Evolutionary conservation across 2,888 invertebrate genomes (phyloP).

Genomic region (Beris morrisii): DNA sequence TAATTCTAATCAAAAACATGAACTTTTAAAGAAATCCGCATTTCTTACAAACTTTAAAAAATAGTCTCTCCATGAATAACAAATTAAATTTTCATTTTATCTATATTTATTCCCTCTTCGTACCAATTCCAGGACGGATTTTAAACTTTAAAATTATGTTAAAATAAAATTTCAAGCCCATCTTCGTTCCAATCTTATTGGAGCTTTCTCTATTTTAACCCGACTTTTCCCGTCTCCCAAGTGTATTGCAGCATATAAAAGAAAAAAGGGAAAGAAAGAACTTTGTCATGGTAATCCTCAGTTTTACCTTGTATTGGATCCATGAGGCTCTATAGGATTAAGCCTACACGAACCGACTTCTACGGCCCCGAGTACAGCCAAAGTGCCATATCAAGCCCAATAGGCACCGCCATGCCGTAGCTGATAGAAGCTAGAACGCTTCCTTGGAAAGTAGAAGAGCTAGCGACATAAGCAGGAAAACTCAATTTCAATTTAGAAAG

Average conservation of each 20-base stretch:
- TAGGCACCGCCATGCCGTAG: background rate
- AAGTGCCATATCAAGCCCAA: background rate
- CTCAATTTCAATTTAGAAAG: slow-evolving; percentile 17
- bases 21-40: too few relatives aligned
- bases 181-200: too few relatives aligned
- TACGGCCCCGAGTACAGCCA: background rate
- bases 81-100: slow-evolving; percentile 13
- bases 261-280: background rate
- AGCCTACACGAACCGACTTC: background rate
- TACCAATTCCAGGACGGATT: background rate
- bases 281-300: slow-evolving; percentile 22
- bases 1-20: too few relatives aligned
- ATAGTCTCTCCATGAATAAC: slow-evolving; percentile 11
- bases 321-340: slow-evolving; percentile 16
- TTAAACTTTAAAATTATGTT: slow-evolving; percentile 16
- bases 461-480: background rate
- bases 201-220: too few relatives aligned
- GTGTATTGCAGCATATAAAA: too few relatives aligned
- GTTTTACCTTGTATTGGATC: slow-evolving; percentile 24
- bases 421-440: background rate
- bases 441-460: background rate
- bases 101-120: background rate
- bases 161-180: background rate
- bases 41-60: background rate
- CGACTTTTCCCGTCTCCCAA: too few relatives aligned